A percentile compares a stretch with the other conserved stretches of the same genome.
phyloP scores from a whole-genome alignment of 2,797 vertebrate species.

The Tiaroga cobitis region DNA sequence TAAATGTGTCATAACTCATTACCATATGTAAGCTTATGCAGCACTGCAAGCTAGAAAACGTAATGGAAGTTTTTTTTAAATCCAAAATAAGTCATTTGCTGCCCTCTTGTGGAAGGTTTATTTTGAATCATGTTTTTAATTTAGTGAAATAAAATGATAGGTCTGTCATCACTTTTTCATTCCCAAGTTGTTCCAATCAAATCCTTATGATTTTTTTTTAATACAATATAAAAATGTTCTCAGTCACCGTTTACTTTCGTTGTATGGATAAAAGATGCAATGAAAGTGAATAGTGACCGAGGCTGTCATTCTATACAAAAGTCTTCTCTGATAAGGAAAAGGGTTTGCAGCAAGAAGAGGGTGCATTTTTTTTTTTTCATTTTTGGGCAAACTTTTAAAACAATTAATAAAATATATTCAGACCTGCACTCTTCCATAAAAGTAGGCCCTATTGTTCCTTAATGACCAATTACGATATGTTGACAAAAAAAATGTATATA shows the following conservation, averaged over 20 bases:
- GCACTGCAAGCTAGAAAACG: not conserved
- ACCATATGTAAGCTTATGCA: not conserved
- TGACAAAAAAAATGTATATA: no score
- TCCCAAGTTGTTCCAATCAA: not conserved
- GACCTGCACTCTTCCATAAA: not conserved
- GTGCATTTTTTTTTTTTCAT: not conserved
- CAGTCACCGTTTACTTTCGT: not conserved
- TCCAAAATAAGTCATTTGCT: conserved; percentile 59
- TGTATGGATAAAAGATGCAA: not conserved
- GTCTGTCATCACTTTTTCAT: not conserved
- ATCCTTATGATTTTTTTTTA: not conserved
- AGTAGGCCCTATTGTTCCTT: not conserved
- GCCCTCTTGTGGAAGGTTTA: conserved; percentile 63
- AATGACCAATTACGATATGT: no score
- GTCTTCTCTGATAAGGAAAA: not conserved
- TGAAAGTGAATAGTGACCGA: not conserved
- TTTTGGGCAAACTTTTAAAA: not conserved
- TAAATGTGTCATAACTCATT: not conserved
- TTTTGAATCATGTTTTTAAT: not conserved
- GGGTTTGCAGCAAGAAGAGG: not conserved
- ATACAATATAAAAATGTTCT: not conserved
- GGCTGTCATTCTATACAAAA: no score
- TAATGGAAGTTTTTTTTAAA: not conserved
- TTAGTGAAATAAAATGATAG: not conserved
- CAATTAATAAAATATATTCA: no score